A percentile compares a stretch with the other conserved stretches of the same genome.
Evolutionary conservation across 2,888 invertebrate genomes (phyloP).

Genomic region (Sinodicranocentrus sp.): DNA sequence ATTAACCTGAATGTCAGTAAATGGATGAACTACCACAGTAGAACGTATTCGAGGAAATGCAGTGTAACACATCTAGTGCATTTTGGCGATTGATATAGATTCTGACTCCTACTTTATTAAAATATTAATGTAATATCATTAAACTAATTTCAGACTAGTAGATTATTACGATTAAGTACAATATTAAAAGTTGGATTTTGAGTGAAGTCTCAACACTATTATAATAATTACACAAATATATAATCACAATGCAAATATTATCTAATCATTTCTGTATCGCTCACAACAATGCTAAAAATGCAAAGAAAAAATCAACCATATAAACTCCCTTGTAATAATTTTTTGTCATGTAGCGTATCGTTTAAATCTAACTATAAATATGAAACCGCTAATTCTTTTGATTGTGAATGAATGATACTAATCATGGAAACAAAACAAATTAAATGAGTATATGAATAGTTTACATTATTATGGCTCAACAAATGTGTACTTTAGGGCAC

Average conservation of each 20-base stretch:
- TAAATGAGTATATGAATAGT: constrained; percentile 14
- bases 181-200: too few species aligned
- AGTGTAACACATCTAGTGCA: too few species aligned
- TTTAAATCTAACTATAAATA: neutral
- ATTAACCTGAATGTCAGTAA: too few species aligned
- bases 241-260: constrained; percentile 23
- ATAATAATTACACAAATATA: neutral
- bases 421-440: neutral
- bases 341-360: neutral
- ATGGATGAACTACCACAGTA: too few species aligned
- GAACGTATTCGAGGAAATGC: too few species aligned
- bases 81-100: too few species aligned
- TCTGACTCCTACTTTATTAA: too few species aligned
- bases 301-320: neutral
- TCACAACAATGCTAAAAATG: constrained; percentile 24
- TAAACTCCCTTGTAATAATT: neutral
- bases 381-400: neutral
- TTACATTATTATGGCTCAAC: constrained; percentile 23
- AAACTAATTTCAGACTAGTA: too few species aligned
- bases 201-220: neutral
- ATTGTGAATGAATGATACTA: constrained; percentile 1
- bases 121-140: too few species aligned
- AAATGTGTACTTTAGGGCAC: neutral
- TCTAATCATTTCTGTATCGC: constrained; percentile 26
- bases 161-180: too few species aligned